Base-by-base conservation (phyloP, 2,888 invertebrate species). In the Tortrix viridana region DNA sequence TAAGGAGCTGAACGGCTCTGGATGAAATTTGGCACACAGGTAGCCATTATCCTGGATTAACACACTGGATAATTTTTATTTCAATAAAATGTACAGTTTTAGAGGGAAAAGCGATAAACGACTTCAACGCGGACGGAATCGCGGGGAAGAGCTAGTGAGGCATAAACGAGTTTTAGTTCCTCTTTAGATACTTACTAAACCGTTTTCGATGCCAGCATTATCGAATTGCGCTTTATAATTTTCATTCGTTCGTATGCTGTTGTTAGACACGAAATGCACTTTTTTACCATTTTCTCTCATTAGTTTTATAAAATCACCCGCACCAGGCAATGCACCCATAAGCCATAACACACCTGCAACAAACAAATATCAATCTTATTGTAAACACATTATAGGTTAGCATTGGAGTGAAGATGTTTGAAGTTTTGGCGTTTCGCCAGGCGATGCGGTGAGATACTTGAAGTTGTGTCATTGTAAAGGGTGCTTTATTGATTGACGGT, bases 311-410 rank as follows among this genome's bases (percentile, higher is more conserved):
- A 93, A 88, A 3, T 92, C 86, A 0, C 87, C 81, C 0, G 86
- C 82, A 0, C 91, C 92, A 9, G 86, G 83, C 6, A 93, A 70
- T 0, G 90, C 82, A 0, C 68, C 58, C 37, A 69, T 71, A 1
- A 74, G 54, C 85, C 93, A 94, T 67, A 94, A 73, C 0, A 94
- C 94, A 62, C 94, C 94, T 94, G 73, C 9, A 81, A 79, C 1
- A 37, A 1, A 50, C 20, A 37, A 37, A 19, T 20, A 19, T 19
- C 20, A 50, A 2, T 19, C 19, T 7, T 50, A 50, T 6, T 14
- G 12, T 19, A 37, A 18, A 5, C 5, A n/a, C 7, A 6, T 3
- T 37, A 50, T 5, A n/a, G 14, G 49, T 49, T 49, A 5, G 19
- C 9, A 26, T 26, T 14, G 9, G 32, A 49, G 16, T 49, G 12